Base-by-base conservation (phyloP, 1,140 invertebrate genomes). In the Brachionus paranguensis region DNA sequence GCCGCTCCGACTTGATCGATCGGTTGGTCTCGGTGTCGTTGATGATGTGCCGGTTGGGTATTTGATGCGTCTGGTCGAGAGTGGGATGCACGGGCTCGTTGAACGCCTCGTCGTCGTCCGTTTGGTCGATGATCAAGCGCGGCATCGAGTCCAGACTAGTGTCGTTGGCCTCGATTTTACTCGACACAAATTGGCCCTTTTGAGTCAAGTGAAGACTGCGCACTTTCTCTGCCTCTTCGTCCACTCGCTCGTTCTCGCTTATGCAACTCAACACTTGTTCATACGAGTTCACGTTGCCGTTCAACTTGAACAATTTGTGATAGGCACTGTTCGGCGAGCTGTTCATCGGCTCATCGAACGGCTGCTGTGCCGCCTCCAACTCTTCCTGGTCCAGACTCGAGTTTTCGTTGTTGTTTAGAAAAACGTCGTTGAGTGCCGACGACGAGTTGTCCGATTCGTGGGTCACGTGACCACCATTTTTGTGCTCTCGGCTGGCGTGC, bases 371-470 rank as follows among this genome's bases (percentile, higher is more conserved):
- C 1, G 29, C 12, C 3, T 76, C 72, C 24, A 76, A 76, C 11
- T 76, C 70, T 6, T 74, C 72, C 33, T 76, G 72, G 43, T 76
- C 78, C 0, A 81, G 53, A 17, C 78, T 81, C 64, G 78, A 81
- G 27, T 76, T 37, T 37, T 37, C 33, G 20, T 76, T 45, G 20
- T 68, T 81, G 10, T 43, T 60, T 7, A 81, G 14, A 12, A 81
- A 81, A 17, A 81, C 78, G 11, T 81, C 78, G n/a, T 81, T 81
- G 20, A 81, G 65, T 29, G 29, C 53, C n/a, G 78, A 60, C 33
- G 78, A 81, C 5, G 4, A 6, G 7, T 81, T 53, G 27, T 81
- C 78, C 5, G 33, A 11, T 1, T 43, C 33, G 11, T 24, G 3
- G 4, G 27, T 14, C 27, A 37, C 14, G 17, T 81, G 24, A 45